Percentiles rank a stretch among this genome's conserved stretches.
Evolutionary conservation across 2,888 invertebrate species (phyloP).

Genomic region (Dinocampus coccinellae): DNA sequence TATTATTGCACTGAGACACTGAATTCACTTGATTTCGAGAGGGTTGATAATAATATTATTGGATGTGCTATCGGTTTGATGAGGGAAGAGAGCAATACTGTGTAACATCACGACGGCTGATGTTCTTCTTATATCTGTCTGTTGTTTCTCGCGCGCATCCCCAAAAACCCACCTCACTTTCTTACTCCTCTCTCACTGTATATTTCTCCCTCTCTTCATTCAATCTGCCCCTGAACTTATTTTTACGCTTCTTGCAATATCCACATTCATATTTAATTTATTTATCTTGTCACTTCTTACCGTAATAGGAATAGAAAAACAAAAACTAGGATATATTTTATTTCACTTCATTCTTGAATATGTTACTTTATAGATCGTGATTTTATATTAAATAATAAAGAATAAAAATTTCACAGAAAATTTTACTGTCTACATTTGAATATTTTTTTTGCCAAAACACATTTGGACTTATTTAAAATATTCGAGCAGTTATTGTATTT

Average conservation of each 20-base stretch:
- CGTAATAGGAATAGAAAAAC: background rate
- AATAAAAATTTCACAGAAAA: too few species aligned
- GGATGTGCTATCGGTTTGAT: conserved; percentile 30
- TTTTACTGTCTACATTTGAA: too few species aligned
- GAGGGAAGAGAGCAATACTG: conserved; percentile 45
- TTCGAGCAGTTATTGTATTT: too few species aligned
- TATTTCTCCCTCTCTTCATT: background rate
- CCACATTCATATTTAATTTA: background rate
- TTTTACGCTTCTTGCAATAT: background rate
- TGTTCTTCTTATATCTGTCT: conserved; percentile 57
- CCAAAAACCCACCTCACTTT: conserved; percentile 40
- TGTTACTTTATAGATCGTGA: too few species aligned
- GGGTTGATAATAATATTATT: background rate
- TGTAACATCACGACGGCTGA: conserved; percentile 57
- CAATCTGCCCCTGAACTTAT: background rate
- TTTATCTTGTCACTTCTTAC: background rate
- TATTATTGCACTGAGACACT: background rate
- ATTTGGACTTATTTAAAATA: too few species aligned
- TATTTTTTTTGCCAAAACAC: too few species aligned
- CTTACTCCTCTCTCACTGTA: conserved; percentile 36
- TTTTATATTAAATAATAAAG: too few species aligned
- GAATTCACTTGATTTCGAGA: background rate
- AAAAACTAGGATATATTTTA: too few species aligned
- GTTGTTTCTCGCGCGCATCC: conserved; percentile 47
- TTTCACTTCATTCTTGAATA: too few species aligned